Conservation (phyloP, 2,113 vertebrate genomes). For the Aldabrachelys gigantea region DNA sequence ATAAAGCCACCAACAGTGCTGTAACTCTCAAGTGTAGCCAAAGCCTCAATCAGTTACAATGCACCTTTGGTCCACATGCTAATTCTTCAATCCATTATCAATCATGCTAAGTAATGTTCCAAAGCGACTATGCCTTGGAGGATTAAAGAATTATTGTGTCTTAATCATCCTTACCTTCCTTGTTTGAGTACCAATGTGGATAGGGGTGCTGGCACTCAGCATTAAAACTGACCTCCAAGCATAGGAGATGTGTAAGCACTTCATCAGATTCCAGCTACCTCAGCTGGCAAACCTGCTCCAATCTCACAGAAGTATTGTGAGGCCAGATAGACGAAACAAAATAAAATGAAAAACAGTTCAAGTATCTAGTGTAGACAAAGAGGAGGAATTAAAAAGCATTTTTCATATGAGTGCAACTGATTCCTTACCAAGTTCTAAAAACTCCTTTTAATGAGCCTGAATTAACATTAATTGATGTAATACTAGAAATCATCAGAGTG, state of each 20-base stretch:
- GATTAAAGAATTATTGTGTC: neutral
- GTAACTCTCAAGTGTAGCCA: too few species aligned
- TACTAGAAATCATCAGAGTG: neutral
- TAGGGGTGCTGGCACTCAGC: fast-evolving
- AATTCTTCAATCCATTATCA: neutral
- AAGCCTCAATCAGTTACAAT: neutral
- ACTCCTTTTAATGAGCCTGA: neutral
- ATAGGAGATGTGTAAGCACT: neutral
- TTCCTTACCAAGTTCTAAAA: neutral
- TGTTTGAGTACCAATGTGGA: neutral
- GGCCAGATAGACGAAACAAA: neutral
- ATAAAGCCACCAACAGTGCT: too few species aligned
- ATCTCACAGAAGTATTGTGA: neutral
- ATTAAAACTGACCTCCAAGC: neutral
- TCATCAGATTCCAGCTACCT: neutral
- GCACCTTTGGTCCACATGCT: neutral
- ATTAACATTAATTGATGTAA: fast-evolving
- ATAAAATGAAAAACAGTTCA: neutral
- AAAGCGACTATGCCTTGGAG: neutral
- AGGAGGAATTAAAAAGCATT: neutral
- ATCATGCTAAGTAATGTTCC: neutral
- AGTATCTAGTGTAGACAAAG: neutral
- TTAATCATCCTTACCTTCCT: neutral
- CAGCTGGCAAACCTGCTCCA: neutral
- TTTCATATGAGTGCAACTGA: neutral